phyloP scores from a whole-genome alignment of 1,140 invertebrate genomes.

The Lordiphosa mommai region DNA sequence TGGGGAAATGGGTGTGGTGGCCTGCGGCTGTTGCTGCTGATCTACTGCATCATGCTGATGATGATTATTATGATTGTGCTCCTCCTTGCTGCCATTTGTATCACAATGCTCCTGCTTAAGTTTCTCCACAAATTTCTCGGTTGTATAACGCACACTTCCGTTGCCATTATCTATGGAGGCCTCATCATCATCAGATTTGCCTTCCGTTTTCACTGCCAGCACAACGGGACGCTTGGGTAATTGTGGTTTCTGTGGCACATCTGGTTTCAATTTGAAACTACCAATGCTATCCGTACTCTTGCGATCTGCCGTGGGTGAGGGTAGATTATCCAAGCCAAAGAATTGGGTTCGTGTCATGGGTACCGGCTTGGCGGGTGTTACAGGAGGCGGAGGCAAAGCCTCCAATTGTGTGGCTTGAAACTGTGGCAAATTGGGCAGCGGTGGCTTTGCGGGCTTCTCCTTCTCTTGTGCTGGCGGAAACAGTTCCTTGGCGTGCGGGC shows the following conservation, averaged over 20 bases:
- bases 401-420: slow-evolving; percentile 61
- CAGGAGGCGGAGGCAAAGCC: slow-evolving; percentile 42
- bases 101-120: slow-evolving; percentile 60
- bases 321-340: slow-evolving; percentile 69
- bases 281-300: slow-evolving; percentile 66
- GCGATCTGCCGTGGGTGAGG: slow-evolving; percentile 72
- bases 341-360: slow-evolving; percentile 77
- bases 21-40: slow-evolving; percentile 23
- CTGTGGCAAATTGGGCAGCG: slow-evolving; percentile 60
- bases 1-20: slow-evolving; percentile 70
- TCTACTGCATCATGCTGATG: slow-evolving; percentile 23
- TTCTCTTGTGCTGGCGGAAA: slow-evolving; percentile 53
- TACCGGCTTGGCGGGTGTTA: slow-evolving; percentile 68
- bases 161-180: slow-evolving; percentile 51
- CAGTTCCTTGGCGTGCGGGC: slow-evolving; percentile 65
- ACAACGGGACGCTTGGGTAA: slow-evolving; percentile 66
- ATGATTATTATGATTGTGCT: slow-evolving; percentile 44
- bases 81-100: slow-evolving; percentile 55
- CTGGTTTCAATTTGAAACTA: slow-evolving; percentile 69
- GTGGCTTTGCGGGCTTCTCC: slow-evolving; percentile 70
- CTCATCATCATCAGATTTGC: slow-evolving; percentile 70
- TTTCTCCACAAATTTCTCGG: slow-evolving; percentile 66
- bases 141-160: slow-evolving; percentile 52
- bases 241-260: slow-evolving; percentile 70
- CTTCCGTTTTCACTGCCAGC: slow-evolving; percentile 28